These are phyloP conservation scores for Nomada goodeniana DNA, from an alignment of 2,888 invertebrate species.

Conservation along the genomic window DNA sequence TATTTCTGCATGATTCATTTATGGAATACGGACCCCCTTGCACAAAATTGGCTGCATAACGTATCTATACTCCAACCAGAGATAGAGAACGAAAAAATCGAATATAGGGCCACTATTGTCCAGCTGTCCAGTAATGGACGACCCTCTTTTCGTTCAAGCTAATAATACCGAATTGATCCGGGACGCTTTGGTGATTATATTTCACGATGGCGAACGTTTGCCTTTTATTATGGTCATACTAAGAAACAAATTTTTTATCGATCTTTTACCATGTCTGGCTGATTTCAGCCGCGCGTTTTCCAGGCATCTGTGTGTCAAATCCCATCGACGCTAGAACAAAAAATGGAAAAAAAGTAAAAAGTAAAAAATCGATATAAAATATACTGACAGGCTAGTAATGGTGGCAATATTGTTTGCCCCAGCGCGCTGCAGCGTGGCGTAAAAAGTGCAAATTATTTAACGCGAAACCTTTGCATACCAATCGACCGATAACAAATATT, in stretches of 20 bases:
- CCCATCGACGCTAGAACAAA: constrained; percentile 11
- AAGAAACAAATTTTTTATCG: constrained; percentile 64
- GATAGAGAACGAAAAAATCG: constrained; percentile 62
- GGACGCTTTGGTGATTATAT: constrained; percentile 80
- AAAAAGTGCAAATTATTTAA: neutral
- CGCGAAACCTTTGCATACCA: neutral
- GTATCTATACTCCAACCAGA: constrained; percentile 10
- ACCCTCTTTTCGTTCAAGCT: constrained; percentile 75
- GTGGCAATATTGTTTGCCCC: neutral
- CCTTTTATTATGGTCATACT: constrained; percentile 74
- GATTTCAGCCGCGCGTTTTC: constrained; percentile 33
- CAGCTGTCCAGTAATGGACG: constrained; percentile 79
- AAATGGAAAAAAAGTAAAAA: neutral
- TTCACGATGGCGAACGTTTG: constrained; percentile 76
- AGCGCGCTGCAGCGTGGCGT: too few species aligned
- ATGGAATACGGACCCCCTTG: neutral
- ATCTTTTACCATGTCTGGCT: constrained; percentile 59
- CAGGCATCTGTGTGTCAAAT: constrained; percentile 63
- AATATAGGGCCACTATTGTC: constrained; percentile 73
- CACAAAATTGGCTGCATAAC: constrained; percentile 20
- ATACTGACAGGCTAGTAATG: neutral
- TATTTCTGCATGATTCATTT: neutral
- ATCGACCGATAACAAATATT: neutral
- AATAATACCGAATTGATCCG: constrained; percentile 80
- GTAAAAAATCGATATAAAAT: neutral